Base-by-base conservation (phyloP, 2,113 vertebrate genomes). In the Ammodytes dubius region DNA sequence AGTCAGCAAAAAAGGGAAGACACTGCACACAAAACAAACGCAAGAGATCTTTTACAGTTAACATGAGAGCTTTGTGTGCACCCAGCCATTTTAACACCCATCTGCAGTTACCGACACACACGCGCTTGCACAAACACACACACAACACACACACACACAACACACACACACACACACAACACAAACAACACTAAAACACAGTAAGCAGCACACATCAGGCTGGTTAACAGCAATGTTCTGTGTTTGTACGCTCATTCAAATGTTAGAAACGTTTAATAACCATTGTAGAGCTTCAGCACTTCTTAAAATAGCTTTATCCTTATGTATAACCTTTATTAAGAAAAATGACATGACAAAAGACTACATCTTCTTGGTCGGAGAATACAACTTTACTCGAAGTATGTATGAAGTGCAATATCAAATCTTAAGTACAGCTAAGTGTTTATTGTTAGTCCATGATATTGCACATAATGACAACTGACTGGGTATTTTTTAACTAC, bases 11-110 rank as follows among this genome's bases (percentile, higher is more conserved):
- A 67, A 63, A n/a, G 12, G 47, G 69, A 84, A 60, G 52, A 85
- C 39, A 64, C 42, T 19, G 56, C 77, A 43, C 64, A 70, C 80
- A 61, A 73, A 81, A 63, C 68, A 57, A 85, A 77, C 60, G 74
- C 72, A 74, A 71, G n/a, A 70, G 70, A 58, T 71, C 35, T 73
- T 86, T 84, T 76, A 75, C 80, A 70, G 72, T 84, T 53, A 14
- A 79, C 54, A 59, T 6, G 3, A 35, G 56, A 66, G 82, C 3
- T 5, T 27, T 14, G 7, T 19, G 70, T 54, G 56, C 82, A 76
- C 4, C 27, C 54, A 15, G 2, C 35, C 72, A 12, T 74, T 72
- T 83, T 19, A 73, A 75, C 50, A 60, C 83, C 15, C 4, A 8
- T 43, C 53, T n/a, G 12, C 46, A 59, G 74, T 43, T 42, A 5